These are phyloP conservation scores for Zeugodacus cucurbitae DNA, from an alignment of 1,140 invertebrate genomes.

Conservation along the genomic window DNA sequence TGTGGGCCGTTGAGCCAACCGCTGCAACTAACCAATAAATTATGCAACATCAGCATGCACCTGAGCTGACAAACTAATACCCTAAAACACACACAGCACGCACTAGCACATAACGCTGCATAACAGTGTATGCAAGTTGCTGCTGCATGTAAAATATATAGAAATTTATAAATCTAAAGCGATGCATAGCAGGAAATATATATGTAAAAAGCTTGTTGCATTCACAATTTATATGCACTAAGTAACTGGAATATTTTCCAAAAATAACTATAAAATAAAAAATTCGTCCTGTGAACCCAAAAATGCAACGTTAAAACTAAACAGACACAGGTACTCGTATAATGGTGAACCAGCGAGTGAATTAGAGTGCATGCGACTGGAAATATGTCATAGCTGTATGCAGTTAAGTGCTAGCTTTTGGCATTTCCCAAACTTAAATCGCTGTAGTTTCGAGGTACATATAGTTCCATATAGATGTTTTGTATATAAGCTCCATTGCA, in stretches of 20 bases:
- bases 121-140: neutral
- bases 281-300: too few species aligned
- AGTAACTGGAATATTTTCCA: neutral
- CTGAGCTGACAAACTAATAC: neutral
- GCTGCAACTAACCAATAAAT: constrained; percentile 29
- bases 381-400: too few species aligned
- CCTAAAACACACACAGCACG: neutral
- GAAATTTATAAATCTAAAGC: neutral
- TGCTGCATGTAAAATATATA: neutral
- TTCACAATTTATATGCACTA: neutral
- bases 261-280: neutral
- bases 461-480: neutral
- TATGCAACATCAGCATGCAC: constrained; percentile 9
- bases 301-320: too few species aligned
- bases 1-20: neutral
- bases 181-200: too few species aligned
- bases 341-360: too few species aligned
- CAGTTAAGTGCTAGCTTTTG: too few species aligned
- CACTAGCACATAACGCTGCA: neutral
- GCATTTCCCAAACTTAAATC: neutral
- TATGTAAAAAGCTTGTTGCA: neutral
- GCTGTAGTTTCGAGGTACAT: neutral
- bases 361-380: too few species aligned
- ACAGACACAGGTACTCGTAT: too few species aligned
- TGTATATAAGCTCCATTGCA: too few species aligned